phyloP scores from a whole-genome alignment of 2,113 vertebrate species.

The Cyrtonyx montezumae region DNA sequence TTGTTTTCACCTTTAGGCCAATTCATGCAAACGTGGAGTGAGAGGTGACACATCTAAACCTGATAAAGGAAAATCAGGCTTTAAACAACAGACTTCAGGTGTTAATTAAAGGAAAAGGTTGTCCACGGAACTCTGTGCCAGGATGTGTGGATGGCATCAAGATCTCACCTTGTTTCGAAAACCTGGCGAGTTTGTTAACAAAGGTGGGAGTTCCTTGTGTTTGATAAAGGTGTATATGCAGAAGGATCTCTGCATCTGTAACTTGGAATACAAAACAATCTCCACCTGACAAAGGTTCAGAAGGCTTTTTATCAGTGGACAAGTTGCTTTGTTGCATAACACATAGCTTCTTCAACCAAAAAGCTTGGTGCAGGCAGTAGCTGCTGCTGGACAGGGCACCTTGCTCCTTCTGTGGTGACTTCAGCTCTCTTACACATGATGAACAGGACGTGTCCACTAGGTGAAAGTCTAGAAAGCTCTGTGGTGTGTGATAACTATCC shows the following conservation, averaged over 20 bases:
- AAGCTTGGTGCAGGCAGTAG: not conserved
- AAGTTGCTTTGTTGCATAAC: not conserved
- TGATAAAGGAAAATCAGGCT: not conserved
- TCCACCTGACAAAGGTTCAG: not conserved
- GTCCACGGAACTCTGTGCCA: not conserved
- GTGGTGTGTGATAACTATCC: not conserved
- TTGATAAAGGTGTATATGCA: not conserved
- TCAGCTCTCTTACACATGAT: not conserved
- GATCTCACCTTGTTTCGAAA: constrained; percentile 6
- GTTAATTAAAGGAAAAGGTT: not conserved
- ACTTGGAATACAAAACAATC: not conserved
- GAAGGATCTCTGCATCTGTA: not conserved
- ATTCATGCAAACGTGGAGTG: not conserved
- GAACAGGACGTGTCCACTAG: not conserved
- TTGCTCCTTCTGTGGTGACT: not conserved
- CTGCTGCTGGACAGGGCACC: not conserved
- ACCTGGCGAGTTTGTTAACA: not conserved
- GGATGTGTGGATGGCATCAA: not conserved
- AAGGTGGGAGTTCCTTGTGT: not conserved
- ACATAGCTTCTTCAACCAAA: not conserved
- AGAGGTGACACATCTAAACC: constrained; percentile 16
- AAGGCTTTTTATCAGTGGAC: not conserved
- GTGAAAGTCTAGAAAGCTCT: not conserved
- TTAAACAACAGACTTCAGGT: not conserved
- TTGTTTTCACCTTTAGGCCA: not conserved